Conservation (phyloP, 2,888 invertebrate species). For the Gibbula magus region DNA sequence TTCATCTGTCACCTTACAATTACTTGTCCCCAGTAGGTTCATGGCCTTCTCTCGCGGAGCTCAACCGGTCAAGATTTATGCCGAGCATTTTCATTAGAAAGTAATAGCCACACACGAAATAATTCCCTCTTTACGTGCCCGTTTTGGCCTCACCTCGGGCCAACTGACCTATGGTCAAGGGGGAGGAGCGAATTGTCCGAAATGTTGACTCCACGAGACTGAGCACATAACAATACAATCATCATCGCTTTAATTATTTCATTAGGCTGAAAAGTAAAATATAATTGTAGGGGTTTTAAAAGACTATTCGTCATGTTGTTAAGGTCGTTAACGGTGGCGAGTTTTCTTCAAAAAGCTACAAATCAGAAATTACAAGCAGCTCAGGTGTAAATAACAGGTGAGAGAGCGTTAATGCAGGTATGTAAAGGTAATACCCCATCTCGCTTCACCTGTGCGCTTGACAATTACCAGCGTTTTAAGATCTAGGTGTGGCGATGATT, state of each 20-base stretch:
- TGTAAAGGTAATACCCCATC: too few relatives aligned
- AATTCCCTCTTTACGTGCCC: background rate
- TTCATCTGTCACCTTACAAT: background rate
- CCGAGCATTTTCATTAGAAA: background rate
- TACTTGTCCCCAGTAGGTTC: background rate
- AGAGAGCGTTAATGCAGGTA: too few relatives aligned
- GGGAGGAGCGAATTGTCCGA: background rate
- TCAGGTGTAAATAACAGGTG: too few relatives aligned
- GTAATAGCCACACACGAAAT: background rate
- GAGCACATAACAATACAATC: background rate
- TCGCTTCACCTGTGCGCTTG: too few relatives aligned
- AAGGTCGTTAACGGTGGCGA: background rate
- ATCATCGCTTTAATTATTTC: conserved; percentile 2
- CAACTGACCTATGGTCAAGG: conserved; percentile 6
- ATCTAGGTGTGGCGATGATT: too few relatives aligned
- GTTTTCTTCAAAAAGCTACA: conserved; percentile 4
- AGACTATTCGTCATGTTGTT: background rate
- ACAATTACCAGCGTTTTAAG: too few relatives aligned
- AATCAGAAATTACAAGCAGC: background rate
- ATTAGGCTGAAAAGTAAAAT: conserved; percentile 13
- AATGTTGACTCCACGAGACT: background rate
- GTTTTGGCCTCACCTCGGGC: background rate
- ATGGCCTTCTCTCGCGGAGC: background rate
- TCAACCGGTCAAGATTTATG: conserved; percentile 15
- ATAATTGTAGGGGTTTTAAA: conserved; percentile 4